Conservation (phyloP, 2,113 vertebrate genomes). For the Propithecus coquereli region DNA sequence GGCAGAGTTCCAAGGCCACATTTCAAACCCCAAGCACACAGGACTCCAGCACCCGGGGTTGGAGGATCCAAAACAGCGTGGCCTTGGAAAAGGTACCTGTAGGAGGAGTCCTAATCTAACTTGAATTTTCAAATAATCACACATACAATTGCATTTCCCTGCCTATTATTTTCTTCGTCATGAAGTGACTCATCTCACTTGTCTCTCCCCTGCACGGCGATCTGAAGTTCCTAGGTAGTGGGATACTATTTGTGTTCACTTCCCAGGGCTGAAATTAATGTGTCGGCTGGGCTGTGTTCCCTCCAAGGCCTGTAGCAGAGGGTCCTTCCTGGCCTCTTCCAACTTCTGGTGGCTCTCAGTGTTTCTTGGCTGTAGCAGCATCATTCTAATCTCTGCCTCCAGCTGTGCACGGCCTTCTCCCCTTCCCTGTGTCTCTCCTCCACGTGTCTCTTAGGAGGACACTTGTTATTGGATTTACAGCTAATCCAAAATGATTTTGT, state of each 20-base stretch:
- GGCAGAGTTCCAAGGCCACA: rapidly evolving
- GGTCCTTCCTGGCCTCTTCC: background rate
- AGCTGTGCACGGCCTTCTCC: too few species aligned
- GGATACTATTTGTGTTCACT: background rate
- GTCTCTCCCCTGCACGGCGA: background rate
- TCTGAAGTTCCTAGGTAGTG: background rate
- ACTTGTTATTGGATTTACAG: background rate
- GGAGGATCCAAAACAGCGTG: background rate
- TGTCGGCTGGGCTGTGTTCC: background rate
- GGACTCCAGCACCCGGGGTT: background rate
- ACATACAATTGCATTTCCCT: background rate
- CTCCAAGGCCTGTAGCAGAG: background rate
- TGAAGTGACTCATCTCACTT: background rate
- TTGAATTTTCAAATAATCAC: background rate
- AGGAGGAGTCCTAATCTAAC: background rate
- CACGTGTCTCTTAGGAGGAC: background rate
- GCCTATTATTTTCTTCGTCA: background rate
- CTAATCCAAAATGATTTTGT: background rate
- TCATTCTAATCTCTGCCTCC: background rate
- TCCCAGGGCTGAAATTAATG: background rate
- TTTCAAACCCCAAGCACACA: background rate
- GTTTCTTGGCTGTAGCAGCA: background rate
- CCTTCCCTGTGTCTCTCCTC: background rate
- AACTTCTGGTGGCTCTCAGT: background rate
- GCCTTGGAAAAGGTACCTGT: background rate